phyloP scores from a whole-genome alignment of 2,113 vertebrate species.

The Dolichotis patagonum region DNA sequence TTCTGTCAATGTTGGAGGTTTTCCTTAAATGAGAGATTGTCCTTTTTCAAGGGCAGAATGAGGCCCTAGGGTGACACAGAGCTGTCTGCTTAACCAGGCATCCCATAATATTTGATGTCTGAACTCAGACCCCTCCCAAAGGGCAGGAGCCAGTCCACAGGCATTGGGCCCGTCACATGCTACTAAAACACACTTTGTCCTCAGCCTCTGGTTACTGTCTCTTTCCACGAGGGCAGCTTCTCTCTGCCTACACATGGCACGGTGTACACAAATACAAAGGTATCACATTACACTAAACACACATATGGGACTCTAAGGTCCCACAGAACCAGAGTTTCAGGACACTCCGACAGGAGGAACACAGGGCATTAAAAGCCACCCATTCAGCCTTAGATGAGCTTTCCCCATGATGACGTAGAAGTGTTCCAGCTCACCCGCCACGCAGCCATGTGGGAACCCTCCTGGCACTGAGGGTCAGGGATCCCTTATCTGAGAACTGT shows the following conservation, averaged over 20 bases:
- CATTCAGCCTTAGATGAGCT: background rate
- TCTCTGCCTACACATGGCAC: background rate
- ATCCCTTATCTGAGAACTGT: background rate
- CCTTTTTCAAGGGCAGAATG: background rate
- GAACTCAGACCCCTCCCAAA: background rate
- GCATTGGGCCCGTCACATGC: no score
- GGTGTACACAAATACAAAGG: background rate
- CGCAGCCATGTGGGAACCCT: accelerated
- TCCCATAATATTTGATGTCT: background rate
- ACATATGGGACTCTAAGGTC: background rate
- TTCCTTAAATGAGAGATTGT: background rate
- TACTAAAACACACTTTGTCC: background rate
- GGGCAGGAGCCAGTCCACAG: background rate
- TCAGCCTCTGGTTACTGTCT: background rate
- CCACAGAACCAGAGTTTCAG: background rate
- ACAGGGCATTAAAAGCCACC: accelerated
- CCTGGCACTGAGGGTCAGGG: accelerated
- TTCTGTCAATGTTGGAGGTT: background rate
- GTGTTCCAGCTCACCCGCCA: accelerated
- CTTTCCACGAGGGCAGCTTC: background rate
- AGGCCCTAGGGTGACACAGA: background rate
- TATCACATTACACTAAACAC: background rate
- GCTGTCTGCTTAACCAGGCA: no score
- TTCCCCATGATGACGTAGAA: accelerated
- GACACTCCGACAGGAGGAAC: background rate